Percentiles rank a stretch among this genome's conserved stretches.
These are phyloP conservation scores for Dendrocopos noguchii DNA, from an alignment of 2,113 vertebrate genomes.

Conservation along the genomic window DNA sequence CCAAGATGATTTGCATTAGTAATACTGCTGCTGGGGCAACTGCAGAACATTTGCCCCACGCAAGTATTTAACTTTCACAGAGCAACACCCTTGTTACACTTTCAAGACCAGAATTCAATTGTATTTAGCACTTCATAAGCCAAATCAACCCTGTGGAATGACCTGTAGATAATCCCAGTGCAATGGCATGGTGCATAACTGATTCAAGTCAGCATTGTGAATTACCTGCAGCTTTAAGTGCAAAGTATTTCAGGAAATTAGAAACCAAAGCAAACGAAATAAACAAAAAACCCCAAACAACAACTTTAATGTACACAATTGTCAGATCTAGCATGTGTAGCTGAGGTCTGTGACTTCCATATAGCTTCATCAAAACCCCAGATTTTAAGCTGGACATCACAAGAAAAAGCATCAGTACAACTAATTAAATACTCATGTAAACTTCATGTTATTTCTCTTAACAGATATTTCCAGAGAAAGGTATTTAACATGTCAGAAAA, in stretches of 20 bases:
- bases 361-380: neutral
- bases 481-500: neutral
- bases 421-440: neutral
- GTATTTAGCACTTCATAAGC: neutral
- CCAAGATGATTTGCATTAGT: neutral
- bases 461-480: neutral
- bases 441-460: neutral
- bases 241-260: neutral
- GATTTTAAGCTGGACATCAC: neutral
- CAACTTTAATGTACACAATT: rapidly evolving
- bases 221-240: neutral
- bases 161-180: neutral
- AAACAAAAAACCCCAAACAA: no score
- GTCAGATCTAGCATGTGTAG: neutral
- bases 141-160: neutral
- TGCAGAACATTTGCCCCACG: neutral
- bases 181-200: neutral
- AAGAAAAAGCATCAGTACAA: neutral
- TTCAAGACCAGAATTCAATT: neutral
- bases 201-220: neutral
- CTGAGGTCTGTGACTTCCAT: neutral
- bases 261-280: neutral
- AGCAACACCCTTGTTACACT: neutral
- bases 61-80: neutral
- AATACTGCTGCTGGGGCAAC: neutral